Base-by-base conservation (phyloP, 2,113 vertebrate genomes). In the Perca schrenkii region DNA sequence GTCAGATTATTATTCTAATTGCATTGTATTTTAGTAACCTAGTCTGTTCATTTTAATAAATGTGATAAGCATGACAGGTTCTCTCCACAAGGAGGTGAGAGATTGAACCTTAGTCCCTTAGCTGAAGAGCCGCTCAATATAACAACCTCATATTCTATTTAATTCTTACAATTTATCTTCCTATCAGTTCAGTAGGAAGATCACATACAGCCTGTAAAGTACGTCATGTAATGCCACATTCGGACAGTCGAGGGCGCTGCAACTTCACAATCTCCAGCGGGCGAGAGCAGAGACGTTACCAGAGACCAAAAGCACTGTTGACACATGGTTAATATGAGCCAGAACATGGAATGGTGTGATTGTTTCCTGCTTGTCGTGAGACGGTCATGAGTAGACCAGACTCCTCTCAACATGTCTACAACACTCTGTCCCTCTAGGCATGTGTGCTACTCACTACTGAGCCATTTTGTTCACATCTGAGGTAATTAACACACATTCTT, bases 241-340 rank as follows among this genome's bases (percentile, higher is more conserved):
- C 43, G 3, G 56, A 64, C 91, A 90, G 78, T 2, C 46, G 90
- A 89, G 70, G 90, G 90, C 11, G 76, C 79, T 81, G 70, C 25
- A 0, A 10, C 72, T 4, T 77, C 57, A 82, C 46, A 63, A 40
- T 47, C 53, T 6, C 6, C 57, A 31, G 28, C 10, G 0, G 40
- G 13, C 10, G 10, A 43, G 40, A 43, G 40, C 10, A 43, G 40
- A 43, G 40, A 43, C 2, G 40, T 43, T 43, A 54, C 50, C 10
- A 31, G 28, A 47, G 64, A 78, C 13, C 11, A 28, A 64, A 14
- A 43, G 53, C 53, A 11, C 53, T 31, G 75, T 25, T 4, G 50
- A 25, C 67, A 80, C 46, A 75, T 74, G 67, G 72, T 78, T 78
- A 68, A 73, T 61, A 52, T 65, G 57, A 31, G 22, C 71, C 46